phyloP scores from a whole-genome alignment of 2,113 vertebrate genomes.

The Dolichallabes microphthalmus region DNA sequence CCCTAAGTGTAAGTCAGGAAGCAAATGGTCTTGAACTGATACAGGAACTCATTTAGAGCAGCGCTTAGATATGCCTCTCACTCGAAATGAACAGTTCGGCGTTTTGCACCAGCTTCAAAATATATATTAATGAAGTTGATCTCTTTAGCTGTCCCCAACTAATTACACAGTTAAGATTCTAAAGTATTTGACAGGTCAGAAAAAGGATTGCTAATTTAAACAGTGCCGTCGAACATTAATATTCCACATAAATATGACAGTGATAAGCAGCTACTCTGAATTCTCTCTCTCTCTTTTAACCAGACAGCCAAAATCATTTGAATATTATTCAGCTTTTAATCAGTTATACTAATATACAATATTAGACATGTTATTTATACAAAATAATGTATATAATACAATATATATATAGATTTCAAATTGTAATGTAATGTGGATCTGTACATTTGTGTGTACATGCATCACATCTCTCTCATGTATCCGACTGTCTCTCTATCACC shows the following conservation, averaged over 20 bases:
- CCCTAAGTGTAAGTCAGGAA: constrained; percentile 44
- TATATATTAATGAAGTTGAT: constrained; percentile 67
- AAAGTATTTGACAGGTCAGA: constrained; percentile 59
- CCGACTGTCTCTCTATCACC: neutral
- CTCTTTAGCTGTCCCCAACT: constrained; percentile 58
- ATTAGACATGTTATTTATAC: too few species aligned
- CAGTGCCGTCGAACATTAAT: constrained; percentile 56
- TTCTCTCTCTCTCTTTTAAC: neutral
- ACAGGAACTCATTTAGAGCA: constrained; percentile 58
- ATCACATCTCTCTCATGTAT: neutral
- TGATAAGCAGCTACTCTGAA: constrained; percentile 52
- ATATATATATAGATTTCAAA: too few species aligned
- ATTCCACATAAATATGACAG: constrained; percentile 58
- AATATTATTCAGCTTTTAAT: too few species aligned
- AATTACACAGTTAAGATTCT: constrained; percentile 70
- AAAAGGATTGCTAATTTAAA: constrained; percentile 64
- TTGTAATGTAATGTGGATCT: too few species aligned
- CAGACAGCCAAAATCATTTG: neutral
- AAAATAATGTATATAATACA: too few species aligned
- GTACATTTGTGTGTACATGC: too few species aligned
- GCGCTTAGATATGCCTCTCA: constrained; percentile 51
- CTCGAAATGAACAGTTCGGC: constrained; percentile 44
- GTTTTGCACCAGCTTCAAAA: constrained; percentile 48
- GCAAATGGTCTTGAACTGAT: constrained; percentile 58
- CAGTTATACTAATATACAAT: too few species aligned